Evolutionary conservation across 2,797 vertebrate genomes (phyloP), one percentile per base, ranked within the genome.

Genomic region (Gymnocypris eckloni): DNA sequence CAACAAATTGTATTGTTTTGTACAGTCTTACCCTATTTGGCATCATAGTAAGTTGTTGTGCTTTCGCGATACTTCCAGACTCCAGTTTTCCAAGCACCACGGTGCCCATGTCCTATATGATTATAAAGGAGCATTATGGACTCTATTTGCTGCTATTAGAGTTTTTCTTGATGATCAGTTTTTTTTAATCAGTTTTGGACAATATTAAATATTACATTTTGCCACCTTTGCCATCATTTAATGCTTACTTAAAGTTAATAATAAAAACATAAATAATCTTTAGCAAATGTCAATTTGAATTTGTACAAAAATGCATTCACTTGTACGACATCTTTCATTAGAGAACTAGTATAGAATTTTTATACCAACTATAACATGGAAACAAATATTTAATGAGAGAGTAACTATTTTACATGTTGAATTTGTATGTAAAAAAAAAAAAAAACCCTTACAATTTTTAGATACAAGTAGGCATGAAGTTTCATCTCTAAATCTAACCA

Each of bases 21-120:
- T 25, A 37, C 54, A 73, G 16, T 43, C 95, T 94, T 95, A 99
- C 98, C 97, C 99, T 97, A 93, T 99, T 99, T 91, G 98, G 98
- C 98, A 99, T 99, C 98, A 99, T 99, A 90, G 97, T 96, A 91
- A 99, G 96, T 93, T 99, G 98, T 86, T 99, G 98, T 92, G 98
- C 97, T 98, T 99, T 99, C 91, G 95, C 96, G 93, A 99, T 99
- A 84, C 91, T 96, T 87, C 98, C 98, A 0, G 98, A 99, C 94
- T 99, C 98, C 95, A 99, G 96, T 94, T 99, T 99, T 87, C 98
- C 98, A 22, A 99, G 96, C 90, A 99, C 96, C 86, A 99, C 98
- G 15, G 98, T 99, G 87, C 98, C 98, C 98, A 99, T 99, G 92
- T 99, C 98, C 98, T 99, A 90, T 43, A 91, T 20, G 86, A 69